Conservation (phyloP, 2,888 invertebrate genomes). For the Drosophila testacea region DNA sequence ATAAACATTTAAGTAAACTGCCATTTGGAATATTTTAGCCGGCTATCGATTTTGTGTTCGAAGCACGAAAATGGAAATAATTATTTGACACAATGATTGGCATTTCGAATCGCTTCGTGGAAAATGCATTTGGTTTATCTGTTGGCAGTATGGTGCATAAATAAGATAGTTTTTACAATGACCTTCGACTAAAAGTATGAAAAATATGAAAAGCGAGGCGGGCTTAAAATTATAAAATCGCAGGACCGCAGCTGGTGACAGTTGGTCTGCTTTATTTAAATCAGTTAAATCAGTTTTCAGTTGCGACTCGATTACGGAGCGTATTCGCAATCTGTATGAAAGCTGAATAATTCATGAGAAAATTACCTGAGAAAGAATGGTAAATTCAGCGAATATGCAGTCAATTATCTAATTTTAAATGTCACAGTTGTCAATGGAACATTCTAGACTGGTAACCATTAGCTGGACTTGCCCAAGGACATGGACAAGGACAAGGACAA, state of each 20-base stretch:
- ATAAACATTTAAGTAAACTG: background rate
- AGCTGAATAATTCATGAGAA: slow-evolving; percentile 31
- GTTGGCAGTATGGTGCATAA: slow-evolving; percentile 4
- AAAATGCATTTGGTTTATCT: slow-evolving; percentile 32
- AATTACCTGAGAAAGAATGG: slow-evolving; percentile 1
- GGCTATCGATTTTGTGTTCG: slow-evolving; percentile 8
- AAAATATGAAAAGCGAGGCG: background rate
- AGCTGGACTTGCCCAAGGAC: background rate
- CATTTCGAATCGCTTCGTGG: slow-evolving; percentile 8
- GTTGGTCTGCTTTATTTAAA: slow-evolving; percentile 14
- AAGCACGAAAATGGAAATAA: slow-evolving; percentile 20
- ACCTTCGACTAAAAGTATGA: slow-evolving; percentile 1
- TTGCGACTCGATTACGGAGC: slow-evolving; percentile 10
- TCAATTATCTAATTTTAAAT: slow-evolving; percentile 28
- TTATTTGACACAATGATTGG: slow-evolving; percentile 33
- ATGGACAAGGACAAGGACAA: background rate
- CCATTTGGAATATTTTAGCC: slow-evolving; percentile 5
- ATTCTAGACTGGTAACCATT: background rate
- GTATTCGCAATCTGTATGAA: slow-evolving; percentile 6
- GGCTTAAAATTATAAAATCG: background rate
- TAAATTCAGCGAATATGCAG: slow-evolving; percentile 15
- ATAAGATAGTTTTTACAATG: slow-evolving; percentile 3
- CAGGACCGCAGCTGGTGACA: slow-evolving; percentile 15
- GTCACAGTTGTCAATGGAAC: background rate
- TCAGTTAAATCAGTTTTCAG: slow-evolving; percentile 22